Conservation (phyloP, 2,113 vertebrate species). For the Morone saxatilis region DNA sequence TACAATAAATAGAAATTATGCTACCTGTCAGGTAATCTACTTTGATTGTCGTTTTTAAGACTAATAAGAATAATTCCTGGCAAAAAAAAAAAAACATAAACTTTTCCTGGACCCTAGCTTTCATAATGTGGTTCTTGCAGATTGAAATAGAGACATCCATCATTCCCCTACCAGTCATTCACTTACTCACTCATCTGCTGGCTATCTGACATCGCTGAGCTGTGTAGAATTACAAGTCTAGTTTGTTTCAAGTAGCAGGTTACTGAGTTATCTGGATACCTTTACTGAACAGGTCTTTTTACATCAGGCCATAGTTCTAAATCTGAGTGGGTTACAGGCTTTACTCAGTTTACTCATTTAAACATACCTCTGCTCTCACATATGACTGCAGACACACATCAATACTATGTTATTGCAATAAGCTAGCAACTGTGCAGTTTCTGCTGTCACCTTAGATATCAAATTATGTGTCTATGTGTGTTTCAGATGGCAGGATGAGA, state of each 20-base stretch:
- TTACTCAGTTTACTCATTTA: background rate
- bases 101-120: background rate
- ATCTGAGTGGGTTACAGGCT: background rate
- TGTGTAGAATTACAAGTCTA: background rate
- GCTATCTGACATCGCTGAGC: background rate
- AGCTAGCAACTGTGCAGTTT: background rate
- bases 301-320: background rate
- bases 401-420: too few relatives aligned
- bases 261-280: background rate
- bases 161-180: background rate
- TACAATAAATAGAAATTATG: background rate
- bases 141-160: background rate
- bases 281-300: background rate
- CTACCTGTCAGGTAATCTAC: background rate
- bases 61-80: background rate
- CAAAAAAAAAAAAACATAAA: background rate
- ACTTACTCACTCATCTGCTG: slow-evolving; percentile 1
- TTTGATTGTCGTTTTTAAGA: background rate
- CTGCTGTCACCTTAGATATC: background rate
- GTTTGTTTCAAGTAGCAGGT: background rate
- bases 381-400: background rate
- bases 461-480: slow-evolving; percentile 14
- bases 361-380: background rate
- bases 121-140: background rate
- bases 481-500: slow-evolving; percentile 84